These are phyloP conservation scores for Hippocampus mohnikei DNA, from an alignment of 2,113 vertebrate species.

Conservation along the genomic window DNA sequence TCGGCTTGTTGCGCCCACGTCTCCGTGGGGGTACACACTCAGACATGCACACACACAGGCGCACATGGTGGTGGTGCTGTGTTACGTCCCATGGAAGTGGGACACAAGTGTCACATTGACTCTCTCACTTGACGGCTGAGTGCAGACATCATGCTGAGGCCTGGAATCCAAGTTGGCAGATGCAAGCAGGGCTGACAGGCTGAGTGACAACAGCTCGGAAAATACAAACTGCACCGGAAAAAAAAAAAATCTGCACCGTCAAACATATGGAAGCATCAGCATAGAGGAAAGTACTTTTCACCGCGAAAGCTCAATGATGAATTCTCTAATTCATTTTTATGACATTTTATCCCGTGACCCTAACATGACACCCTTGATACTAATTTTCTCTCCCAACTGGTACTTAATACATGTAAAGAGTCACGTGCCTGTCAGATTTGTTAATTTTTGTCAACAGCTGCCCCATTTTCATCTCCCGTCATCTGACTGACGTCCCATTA, in stretches of 20 bases:
- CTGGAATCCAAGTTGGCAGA: constrained; percentile 39
- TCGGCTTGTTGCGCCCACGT: too few species aligned
- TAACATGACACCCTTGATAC: neutral
- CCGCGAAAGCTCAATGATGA: neutral
- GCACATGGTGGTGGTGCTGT: constrained; percentile 7
- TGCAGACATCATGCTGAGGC: constrained; percentile 37
- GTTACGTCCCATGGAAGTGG: constrained; percentile 51
- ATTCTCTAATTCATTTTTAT: constrained; percentile 1
- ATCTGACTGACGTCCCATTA: constrained; percentile 57
- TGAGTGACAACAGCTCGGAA: constrained; percentile 19
- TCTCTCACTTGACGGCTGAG: constrained; percentile 41
- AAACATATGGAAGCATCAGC: neutral
- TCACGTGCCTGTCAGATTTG: constrained; percentile 27
- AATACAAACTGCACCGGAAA: neutral
- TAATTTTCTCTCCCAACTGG: constrained; percentile 32
- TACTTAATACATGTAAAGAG: constrained; percentile 15
- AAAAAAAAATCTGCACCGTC: neutral
- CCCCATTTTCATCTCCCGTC: constrained; percentile 44
- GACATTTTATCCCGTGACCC: constrained; percentile 1
- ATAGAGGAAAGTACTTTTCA: neutral
- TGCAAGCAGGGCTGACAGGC: constrained; percentile 27
- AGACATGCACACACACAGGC: neutral
- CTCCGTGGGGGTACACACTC: neutral
- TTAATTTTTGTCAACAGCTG: constrained; percentile 25
- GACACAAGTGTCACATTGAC: constrained; percentile 52